Conservation (phyloP, 2,113 vertebrate genomes). For the Sceloporus undulatus region DNA sequence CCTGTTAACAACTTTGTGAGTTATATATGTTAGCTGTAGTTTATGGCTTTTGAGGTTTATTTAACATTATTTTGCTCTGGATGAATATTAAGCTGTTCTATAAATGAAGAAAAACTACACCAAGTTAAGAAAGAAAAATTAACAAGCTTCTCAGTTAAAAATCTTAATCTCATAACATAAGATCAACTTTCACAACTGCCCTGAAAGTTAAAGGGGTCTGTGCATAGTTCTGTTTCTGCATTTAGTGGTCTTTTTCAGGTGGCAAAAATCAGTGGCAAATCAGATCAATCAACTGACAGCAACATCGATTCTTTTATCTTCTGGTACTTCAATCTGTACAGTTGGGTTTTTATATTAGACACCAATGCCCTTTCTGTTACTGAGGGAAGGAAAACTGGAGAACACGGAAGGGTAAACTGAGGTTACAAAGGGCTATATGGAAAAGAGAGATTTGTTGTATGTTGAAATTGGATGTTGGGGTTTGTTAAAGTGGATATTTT, state of each 20-base stretch:
- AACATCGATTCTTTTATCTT: conserved; percentile 55
- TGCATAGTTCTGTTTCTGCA: background rate
- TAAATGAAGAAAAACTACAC: conserved; percentile 57
- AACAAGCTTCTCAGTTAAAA: conserved; percentile 71
- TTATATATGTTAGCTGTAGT: background rate
- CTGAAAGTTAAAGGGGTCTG: background rate
- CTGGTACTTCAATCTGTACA: conserved; percentile 53
- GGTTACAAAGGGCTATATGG: background rate
- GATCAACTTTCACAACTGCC: conserved; percentile 45
- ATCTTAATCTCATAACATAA: conserved; percentile 69
- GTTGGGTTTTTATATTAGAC: conserved; percentile 40
- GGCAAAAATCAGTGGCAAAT: conserved; percentile 61
- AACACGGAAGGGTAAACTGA: background rate
- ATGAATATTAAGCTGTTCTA: conserved; percentile 32
- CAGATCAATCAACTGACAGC: conserved; percentile 54
- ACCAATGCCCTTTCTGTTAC: background rate
- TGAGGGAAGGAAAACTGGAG: background rate
- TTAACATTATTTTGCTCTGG: conserved; percentile 6
- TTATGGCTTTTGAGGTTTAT: conserved; percentile 37
- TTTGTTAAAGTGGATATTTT: background rate
- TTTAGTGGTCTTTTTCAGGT: conserved; percentile 58
- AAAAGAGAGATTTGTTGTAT: background rate
- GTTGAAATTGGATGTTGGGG: too few species aligned
- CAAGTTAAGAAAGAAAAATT: conserved; percentile 69
- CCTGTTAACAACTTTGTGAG: conserved; percentile 24